Evolutionary conservation across 1,140 invertebrate genomes (phyloP).

Genomic region (Scaptomyza pallida): DNA sequence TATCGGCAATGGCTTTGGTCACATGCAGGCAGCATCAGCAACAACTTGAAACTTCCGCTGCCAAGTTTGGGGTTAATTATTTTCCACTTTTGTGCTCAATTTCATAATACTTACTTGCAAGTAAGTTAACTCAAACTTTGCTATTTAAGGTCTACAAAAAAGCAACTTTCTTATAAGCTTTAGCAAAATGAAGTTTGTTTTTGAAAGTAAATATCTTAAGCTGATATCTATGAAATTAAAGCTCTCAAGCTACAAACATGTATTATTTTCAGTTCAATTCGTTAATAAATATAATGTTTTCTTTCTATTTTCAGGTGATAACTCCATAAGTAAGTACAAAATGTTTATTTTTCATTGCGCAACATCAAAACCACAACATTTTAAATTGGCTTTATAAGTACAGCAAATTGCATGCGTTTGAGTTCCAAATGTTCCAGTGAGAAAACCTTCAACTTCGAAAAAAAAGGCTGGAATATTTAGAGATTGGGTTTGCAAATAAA

Average conservation of each 20-base stretch:
- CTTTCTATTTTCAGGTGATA: constrained; percentile 74
- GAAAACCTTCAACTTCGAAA: constrained; percentile 14
- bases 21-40: constrained; percentile 38
- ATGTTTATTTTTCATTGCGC: constrained; percentile 39
- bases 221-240: no score
- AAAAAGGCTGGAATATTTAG: constrained; percentile 17
- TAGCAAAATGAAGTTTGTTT: not conserved
- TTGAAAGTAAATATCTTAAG: not conserved
- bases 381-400: constrained; percentile 63
- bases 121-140: constrained; percentile 23
- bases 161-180: constrained; percentile 27
- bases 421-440: constrained; percentile 9
- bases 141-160: constrained; percentile 16
- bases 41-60: constrained; percentile 69
- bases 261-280: not conserved
- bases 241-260: no score
- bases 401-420: constrained; percentile 73
- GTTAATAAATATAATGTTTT: not conserved
- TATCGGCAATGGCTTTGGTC: constrained; percentile 11
- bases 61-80: constrained; percentile 77
- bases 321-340: constrained; percentile 81
- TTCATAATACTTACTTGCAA: constrained; percentile 36
- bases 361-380: constrained; percentile 59
- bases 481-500: constrained; percentile 21
- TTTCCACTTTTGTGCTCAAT: constrained; percentile 75